A percentile compares a stretch with the other conserved stretches of the same genome.
Conservation (phyloP, 2,888 invertebrate genomes). For the Mallateleia sp. region DNA sequence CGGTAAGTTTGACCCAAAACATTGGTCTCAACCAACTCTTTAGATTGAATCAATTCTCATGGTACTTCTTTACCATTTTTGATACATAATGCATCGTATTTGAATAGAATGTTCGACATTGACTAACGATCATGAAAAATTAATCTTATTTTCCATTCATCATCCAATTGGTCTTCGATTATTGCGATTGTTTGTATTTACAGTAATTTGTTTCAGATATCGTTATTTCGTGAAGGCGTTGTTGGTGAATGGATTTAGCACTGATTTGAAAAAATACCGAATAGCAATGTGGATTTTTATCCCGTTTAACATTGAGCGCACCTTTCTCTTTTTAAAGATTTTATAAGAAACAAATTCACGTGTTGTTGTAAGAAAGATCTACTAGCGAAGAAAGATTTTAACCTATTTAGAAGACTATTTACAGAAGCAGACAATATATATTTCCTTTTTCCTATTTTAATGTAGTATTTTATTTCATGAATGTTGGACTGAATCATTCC, state of each 20-base stretch:
- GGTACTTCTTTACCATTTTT: no score
- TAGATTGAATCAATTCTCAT: no score
- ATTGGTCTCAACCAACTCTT: background rate
- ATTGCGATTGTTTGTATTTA: background rate
- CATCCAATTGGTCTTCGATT: no score
- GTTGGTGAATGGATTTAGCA: conserved; percentile 12
- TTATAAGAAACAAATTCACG: conserved; percentile 21
- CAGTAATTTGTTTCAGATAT: conserved; percentile 10
- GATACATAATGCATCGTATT: no score
- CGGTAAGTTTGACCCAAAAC: conserved; percentile 14
- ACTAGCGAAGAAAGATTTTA: background rate
- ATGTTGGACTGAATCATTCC: no score
- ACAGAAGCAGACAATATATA: no score
- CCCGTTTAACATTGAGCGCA: background rate
- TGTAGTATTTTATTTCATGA: no score
- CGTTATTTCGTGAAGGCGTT: conserved; percentile 35
- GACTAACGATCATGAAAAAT: background rate
- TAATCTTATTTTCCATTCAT: background rate
- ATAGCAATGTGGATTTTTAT: conserved; percentile 21
- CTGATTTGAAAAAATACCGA: conserved; percentile 10
- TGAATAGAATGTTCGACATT: no score
- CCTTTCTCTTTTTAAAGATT: conserved; percentile 52
- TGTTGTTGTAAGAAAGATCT: background rate
- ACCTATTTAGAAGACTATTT: no score
- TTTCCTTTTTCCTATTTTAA: no score